Conservation (phyloP, 2,797 vertebrate species). For the Muraenolepis orangiensis region DNA sequence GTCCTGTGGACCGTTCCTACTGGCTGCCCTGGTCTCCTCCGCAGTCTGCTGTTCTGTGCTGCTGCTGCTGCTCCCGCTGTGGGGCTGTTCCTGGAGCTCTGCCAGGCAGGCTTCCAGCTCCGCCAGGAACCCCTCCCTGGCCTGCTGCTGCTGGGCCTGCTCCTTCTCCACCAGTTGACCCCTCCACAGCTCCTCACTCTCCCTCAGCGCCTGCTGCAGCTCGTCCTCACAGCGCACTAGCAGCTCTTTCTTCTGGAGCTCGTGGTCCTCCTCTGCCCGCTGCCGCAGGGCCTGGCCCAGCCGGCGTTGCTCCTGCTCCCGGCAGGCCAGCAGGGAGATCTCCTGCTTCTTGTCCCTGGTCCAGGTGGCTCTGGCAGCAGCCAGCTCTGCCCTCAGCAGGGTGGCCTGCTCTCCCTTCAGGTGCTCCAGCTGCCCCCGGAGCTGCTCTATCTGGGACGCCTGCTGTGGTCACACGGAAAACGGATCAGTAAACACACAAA, state of each 20-base stretch:
- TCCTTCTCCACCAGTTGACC: constrained; percentile 65
- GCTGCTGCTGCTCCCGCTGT: constrained; percentile 29
- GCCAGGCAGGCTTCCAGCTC: constrained; percentile 72
- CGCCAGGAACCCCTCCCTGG: constrained; percentile 69
- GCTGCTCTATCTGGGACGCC: constrained; percentile 64
- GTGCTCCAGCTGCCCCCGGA: constrained; percentile 76
- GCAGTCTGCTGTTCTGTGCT: constrained; percentile 35
- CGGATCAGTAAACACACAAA: neutral
- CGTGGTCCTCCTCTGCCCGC: constrained; percentile 72
- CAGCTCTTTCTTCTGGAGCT: constrained; percentile 65
- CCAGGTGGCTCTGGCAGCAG: constrained; percentile 82
- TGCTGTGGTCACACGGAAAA: constrained; percentile 30
- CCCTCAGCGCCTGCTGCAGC: constrained; percentile 68
- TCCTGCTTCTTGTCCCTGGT: constrained; percentile 89
- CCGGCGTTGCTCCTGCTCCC: constrained; percentile 81
- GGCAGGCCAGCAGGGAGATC: constrained; percentile 72
- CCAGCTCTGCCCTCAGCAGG: constrained; percentile 83
- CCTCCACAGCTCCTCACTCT: constrained; percentile 76
- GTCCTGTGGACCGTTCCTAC: constrained; percentile 18
- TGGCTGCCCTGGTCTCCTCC: constrained; percentile 35
- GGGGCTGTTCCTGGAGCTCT: constrained; percentile 68
- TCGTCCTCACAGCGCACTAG: constrained; percentile 79
- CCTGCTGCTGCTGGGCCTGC: constrained; percentile 62
- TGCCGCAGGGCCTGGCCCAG: constrained; percentile 69
- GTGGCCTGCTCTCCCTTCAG: constrained; percentile 75